Conservation (phyloP, 92 coral and sea anemone species). For the Heteractis magnifica region DNA sequence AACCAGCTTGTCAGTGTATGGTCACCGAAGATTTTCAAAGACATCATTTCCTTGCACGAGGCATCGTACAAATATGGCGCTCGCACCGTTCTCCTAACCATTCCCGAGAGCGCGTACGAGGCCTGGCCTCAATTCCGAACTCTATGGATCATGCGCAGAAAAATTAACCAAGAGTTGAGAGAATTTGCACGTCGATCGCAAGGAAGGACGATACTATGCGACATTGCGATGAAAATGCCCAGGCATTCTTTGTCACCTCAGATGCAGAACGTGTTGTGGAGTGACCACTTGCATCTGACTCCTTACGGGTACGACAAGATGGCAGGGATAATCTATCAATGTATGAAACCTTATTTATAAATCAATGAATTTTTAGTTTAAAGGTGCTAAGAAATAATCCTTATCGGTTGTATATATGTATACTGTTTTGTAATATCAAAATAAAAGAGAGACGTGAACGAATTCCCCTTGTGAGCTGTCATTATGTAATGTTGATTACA, state of each 20-base stretch:
- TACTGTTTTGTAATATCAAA: background rate
- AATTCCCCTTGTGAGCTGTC: no score
- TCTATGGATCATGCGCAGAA: conserved; percentile 87
- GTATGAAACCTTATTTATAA: conserved; percentile 71
- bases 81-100: conserved; percentile 83
- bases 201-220: conserved; percentile 87
- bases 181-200: conserved; percentile 75
- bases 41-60: conserved; percentile 79
- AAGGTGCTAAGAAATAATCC: no score
- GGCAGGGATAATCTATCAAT: conserved; percentile 86
- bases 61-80: conserved; percentile 83
- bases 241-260: conserved; percentile 79
- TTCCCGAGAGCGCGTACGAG: conserved; percentile 97
- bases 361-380: background rate
- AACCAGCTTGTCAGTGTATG: conserved; percentile 80
- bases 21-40: conserved; percentile 91
- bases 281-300: conserved; percentile 88
- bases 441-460: background rate
- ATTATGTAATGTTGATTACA: no score
- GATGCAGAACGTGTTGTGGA: conserved; percentile 76
- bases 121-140: conserved; percentile 87
- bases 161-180: conserved; percentile 77
- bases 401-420: background rate
- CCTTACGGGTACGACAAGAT: conserved; percentile 88
- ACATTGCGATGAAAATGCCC: conserved; percentile 79